Evolutionary conservation across 2,888 invertebrate species (phyloP).

Genomic region (Podabrus alpinus): DNA sequence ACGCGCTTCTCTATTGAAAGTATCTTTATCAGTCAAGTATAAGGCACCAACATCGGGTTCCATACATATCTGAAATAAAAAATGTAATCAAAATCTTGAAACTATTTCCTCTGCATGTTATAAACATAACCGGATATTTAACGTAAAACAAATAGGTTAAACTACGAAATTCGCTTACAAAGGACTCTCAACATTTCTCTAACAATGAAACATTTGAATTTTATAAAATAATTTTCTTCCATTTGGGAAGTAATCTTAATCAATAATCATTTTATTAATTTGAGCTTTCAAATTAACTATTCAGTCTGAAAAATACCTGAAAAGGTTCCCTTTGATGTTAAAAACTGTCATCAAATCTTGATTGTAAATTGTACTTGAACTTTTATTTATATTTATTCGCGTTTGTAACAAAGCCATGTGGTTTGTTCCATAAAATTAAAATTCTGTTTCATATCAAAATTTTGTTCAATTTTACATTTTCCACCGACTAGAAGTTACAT

Average conservation of each 20-base stretch:
- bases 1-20: conserved; percentile 80
- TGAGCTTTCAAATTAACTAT: neutral
- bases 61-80: conserved; percentile 75
- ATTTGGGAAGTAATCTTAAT: too few species aligned
- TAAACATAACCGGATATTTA: neutral
- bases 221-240: neutral
- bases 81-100: neutral
- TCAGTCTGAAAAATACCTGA: neutral
- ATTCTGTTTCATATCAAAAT: neutral
- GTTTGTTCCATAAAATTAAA: neutral
- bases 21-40: conserved; percentile 71
- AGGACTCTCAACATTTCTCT: neutral
- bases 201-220: neutral
- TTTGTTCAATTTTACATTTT: too few species aligned
- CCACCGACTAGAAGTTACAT: too few species aligned
- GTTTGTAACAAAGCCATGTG: neutral
- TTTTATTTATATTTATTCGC: neutral
- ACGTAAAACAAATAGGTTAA: neutral
- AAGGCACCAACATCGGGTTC: conserved; percentile 82
- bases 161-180: neutral
- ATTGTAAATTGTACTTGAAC: neutral
- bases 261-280: neutral
- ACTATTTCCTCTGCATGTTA: neutral
- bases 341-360: neutral
- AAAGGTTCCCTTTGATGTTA: neutral